Conservation (phyloP, 2,888 invertebrate species). For the Chymomyza procnemis region DNA sequence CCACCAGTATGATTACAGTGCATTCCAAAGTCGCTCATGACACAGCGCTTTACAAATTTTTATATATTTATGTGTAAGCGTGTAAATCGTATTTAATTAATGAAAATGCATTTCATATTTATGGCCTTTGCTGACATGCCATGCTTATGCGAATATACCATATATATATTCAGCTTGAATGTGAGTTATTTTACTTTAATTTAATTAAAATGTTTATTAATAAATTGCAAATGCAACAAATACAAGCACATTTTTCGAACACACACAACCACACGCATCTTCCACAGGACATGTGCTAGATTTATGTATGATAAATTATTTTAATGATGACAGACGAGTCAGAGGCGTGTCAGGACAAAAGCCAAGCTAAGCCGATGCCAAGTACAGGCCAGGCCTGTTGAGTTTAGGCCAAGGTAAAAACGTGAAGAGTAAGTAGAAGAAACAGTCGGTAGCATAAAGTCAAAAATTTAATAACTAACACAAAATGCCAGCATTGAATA, state of each 20-base stretch:
- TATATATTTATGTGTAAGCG: neutral
- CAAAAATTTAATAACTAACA: neutral
- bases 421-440: neutral
- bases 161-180: constrained; percentile 20
- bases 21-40: neutral
- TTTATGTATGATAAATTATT: constrained; percentile 65
- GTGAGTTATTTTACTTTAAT: constrained; percentile 9
- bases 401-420: neutral
- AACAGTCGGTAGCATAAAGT: too few relatives aligned
- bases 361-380: constrained; percentile 27
- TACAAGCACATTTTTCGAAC: neutral
- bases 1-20: too few relatives aligned
- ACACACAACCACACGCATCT: neutral
- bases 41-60: neutral
- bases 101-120: constrained; percentile 24
- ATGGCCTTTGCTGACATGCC: constrained; percentile 27
- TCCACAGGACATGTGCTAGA: constrained; percentile 41
- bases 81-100: constrained; percentile 48
- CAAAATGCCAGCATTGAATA: neutral
- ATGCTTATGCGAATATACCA: constrained; percentile 21
- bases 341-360: constrained; percentile 56
- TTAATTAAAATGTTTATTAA: constrained; percentile 62
- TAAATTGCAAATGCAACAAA: constrained; percentile 17
- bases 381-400: neutral
- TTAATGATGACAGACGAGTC: constrained; percentile 65